phyloP scores from a whole-genome alignment of 2,888 invertebrate genomes.

The Liodrosophila aerea region DNA sequence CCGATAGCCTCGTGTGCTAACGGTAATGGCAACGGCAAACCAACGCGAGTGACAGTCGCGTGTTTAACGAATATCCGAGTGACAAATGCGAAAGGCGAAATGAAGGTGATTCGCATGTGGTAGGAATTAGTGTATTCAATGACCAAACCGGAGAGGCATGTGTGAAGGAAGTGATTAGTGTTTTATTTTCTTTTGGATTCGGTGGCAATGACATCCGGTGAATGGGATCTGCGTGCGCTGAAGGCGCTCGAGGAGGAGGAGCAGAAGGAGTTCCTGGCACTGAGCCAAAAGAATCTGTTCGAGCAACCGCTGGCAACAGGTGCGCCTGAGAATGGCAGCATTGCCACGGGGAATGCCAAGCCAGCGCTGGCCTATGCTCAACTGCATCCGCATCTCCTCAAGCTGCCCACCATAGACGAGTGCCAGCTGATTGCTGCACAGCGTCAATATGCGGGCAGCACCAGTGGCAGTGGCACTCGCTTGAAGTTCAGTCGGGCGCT shows the following conservation, averaged over 20 bases:
- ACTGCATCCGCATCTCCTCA: slow-evolving; percentile 77
- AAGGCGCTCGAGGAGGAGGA: slow-evolving; percentile 83
- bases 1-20: slow-evolving; percentile 60
- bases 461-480: slow-evolving; percentile 43
- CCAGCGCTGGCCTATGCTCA: slow-evolving; percentile 67
- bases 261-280: slow-evolving; percentile 80
- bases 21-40: slow-evolving; percentile 46
- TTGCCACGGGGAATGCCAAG: slow-evolving; percentile 22
- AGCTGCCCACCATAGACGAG: slow-evolving; percentile 81
- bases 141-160: not conserved
- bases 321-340: slow-evolving; percentile 23
- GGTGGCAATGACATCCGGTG: slow-evolving; percentile 80
- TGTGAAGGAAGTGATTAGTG: slow-evolving; percentile 5
- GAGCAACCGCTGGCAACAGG: slow-evolving; percentile 66
- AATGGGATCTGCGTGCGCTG: slow-evolving; percentile 82
- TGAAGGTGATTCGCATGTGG: slow-evolving; percentile 23
- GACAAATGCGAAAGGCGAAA: slow-evolving; percentile 31
- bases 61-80: slow-evolving; percentile 34
- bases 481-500: slow-evolving; percentile 77
- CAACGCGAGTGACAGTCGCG: slow-evolving; percentile 2
- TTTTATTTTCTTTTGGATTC: not conserved
- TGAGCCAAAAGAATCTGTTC: slow-evolving; percentile 80
- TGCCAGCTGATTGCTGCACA: slow-evolving; percentile 70
- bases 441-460: slow-evolving; percentile 40
- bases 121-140: too few relatives aligned